Percentiles rank a stretch among this genome's conserved stretches.
Evolutionary conservation across 2,113 vertebrate species (phyloP).

Genomic region (Ifrita kowaldi): DNA sequence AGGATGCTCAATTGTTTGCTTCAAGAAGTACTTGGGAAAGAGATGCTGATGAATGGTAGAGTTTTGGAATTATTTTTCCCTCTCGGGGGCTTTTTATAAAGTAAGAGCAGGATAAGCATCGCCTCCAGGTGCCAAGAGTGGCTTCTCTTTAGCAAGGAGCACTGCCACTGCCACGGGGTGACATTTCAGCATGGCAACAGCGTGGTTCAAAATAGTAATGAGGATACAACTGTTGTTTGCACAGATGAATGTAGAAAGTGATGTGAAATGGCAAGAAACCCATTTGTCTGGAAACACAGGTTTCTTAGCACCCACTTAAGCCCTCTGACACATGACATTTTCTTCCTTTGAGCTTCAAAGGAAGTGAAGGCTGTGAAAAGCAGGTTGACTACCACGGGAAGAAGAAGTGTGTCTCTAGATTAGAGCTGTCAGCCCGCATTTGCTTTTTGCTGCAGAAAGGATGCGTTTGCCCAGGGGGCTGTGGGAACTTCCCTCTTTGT

Average conservation of each 20-base stretch:
- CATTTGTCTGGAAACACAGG: neutral
- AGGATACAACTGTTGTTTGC: neutral
- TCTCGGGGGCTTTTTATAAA: neutral
- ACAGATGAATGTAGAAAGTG: neutral
- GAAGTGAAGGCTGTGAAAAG: neutral
- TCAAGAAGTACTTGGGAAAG: neutral
- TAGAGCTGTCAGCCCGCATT: neutral
- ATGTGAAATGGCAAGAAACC: neutral
- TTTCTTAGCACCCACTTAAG: neutral
- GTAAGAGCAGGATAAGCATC: neutral
- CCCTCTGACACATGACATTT: neutral
- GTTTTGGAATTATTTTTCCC: neutral
- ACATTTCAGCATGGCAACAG: neutral
- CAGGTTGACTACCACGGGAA: neutral
- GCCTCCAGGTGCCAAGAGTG: neutral
- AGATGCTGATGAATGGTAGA: neutral
- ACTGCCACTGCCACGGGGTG: neutral
- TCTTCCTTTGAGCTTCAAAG: neutral
- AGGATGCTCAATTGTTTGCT: neutral
- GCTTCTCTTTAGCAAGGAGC: neutral
- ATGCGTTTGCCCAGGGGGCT: neutral
- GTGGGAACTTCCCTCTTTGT: neutral
- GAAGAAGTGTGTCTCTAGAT: neutral
- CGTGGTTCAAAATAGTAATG: neutral
- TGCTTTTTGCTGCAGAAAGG: neutral